Evolutionary conservation across 2,888 invertebrate species (phyloP).

Genomic region (Gibbula magus): DNA sequence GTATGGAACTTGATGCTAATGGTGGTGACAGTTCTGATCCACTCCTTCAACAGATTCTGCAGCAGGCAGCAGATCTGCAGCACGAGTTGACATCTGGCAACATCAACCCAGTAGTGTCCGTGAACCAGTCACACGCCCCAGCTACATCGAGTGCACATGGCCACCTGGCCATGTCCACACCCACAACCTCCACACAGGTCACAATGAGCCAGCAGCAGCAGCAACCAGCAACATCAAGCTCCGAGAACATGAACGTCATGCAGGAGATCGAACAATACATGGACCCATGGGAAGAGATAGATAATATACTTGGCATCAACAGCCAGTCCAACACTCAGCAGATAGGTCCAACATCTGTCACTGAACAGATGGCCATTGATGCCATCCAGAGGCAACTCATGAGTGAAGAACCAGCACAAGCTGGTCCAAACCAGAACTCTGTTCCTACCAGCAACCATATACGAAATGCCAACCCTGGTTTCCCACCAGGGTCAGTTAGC

Average conservation of each 20-base stretch:
- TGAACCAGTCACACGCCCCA: conserved; percentile 22
- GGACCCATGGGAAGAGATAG: conserved; percentile 19
- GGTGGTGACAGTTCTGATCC: conserved; percentile 61
- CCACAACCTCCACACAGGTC: conserved; percentile 11
- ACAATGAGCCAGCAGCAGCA: conserved; percentile 32
- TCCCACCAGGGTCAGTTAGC: conserved; percentile 30
- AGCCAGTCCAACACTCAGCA: conserved; percentile 17
- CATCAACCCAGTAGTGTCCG: conserved; percentile 20
- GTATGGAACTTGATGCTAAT: conserved; percentile 50
- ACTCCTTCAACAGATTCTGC: conserved; percentile 87
- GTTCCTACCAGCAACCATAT: background rate
- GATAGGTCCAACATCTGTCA: conserved; percentile 46
- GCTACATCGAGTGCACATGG: background rate
- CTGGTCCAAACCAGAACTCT: background rate
- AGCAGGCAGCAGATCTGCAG: conserved; percentile 87
- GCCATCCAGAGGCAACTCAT: conserved; percentile 93
- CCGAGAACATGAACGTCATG: conserved; percentile 16
- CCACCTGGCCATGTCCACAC: background rate
- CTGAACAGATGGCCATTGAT: conserved; percentile 88
- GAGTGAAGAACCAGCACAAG: conserved; percentile 77
- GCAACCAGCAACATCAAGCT: background rate
- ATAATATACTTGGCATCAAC: conserved; percentile 19
- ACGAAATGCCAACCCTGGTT: conserved; percentile 25
- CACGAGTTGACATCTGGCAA: conserved; percentile 54
- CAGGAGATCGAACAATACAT: conserved; percentile 53